Conservation (phyloP, 2,797 vertebrate species). For the Enteromius trimaculatus region DNA sequence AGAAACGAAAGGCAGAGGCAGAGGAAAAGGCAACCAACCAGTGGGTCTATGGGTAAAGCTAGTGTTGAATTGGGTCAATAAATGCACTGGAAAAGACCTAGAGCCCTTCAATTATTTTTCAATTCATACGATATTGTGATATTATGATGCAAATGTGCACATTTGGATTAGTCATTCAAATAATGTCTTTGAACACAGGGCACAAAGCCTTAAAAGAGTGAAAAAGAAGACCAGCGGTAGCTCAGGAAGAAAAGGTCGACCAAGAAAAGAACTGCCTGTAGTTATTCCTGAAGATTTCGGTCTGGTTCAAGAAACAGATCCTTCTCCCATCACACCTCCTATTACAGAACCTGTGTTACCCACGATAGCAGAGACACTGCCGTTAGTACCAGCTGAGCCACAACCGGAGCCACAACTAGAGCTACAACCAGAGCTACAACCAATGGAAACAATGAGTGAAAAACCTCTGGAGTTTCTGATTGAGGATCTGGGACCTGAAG, state of each 20-base stretch:
- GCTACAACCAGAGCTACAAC: conserved; percentile 19
- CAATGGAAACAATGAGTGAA: conserved; percentile 49
- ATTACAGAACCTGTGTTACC: conserved; percentile 16
- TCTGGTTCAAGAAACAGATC: conserved; percentile 40
- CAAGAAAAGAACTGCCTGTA: conserved; percentile 57
- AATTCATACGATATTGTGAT: neutral
- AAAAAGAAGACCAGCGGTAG: conserved; percentile 66
- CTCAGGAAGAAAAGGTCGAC: conserved; percentile 66
- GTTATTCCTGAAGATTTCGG: conserved; percentile 44
- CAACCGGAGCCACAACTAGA: conserved; percentile 26
- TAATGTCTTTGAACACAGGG: conserved; percentile 66
- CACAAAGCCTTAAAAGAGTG: conserved; percentile 72
- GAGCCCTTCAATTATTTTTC: neutral
- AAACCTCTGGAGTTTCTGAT: conserved; percentile 66
- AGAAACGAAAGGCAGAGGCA: conserved; percentile 88
- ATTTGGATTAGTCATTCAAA: neutral
- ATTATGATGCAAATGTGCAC: neutral
- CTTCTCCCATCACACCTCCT: conserved; percentile 19
- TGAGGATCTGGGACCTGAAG: conserved; percentile 74
- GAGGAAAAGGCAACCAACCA: conserved; percentile 84
- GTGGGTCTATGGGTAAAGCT: conserved; percentile 88
- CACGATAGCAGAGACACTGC: neutral
- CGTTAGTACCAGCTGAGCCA: neutral
- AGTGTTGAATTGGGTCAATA: conserved; percentile 6
- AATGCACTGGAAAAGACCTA: neutral